Percentiles rank a stretch among this genome's conserved stretches.
phyloP scores from a whole-genome alignment of 2,888 invertebrate species.

The Charanyca ferruginea region DNA sequence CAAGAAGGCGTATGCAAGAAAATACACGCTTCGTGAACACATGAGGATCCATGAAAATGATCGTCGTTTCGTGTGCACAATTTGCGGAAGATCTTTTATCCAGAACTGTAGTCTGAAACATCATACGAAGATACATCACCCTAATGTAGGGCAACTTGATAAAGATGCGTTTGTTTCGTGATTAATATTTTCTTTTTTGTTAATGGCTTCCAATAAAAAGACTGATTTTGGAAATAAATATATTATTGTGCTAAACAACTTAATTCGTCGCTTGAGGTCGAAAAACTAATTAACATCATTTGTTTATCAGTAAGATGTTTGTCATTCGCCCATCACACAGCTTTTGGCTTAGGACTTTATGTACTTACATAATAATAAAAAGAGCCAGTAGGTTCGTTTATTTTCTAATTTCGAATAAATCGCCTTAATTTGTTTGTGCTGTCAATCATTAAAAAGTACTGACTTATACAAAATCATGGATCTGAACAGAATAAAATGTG shows the following conservation, averaged over 20 bases:
- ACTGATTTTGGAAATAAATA: slow-evolving; percentile 24
- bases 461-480: background rate
- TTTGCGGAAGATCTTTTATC: slow-evolving; percentile 82
- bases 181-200: background rate
- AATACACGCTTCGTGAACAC: slow-evolving; percentile 84
- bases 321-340: too few species aligned
- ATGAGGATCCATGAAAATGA: slow-evolving; percentile 86
- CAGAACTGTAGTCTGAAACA: slow-evolving; percentile 86
- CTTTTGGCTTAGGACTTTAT: too few species aligned
- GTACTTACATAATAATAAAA: background rate
- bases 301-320: too few species aligned
- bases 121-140: slow-evolving; percentile 83
- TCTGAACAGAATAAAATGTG: slow-evolving; percentile 52
- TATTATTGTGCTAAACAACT: too few species aligned
- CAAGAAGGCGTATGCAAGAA: slow-evolving; percentile 88
- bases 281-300: too few species aligned
- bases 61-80: slow-evolving; percentile 80
- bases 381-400: background rate
- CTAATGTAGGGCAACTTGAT: slow-evolving; percentile 51
- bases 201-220: background rate
- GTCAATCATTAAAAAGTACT: too few species aligned
- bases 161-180: slow-evolving; percentile 55
- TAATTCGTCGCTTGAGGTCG: too few species aligned
- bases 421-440: too few species aligned
- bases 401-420: background rate